Base-by-base conservation (phyloP, 2,888 invertebrate species). In the Clunio marinus region DNA sequence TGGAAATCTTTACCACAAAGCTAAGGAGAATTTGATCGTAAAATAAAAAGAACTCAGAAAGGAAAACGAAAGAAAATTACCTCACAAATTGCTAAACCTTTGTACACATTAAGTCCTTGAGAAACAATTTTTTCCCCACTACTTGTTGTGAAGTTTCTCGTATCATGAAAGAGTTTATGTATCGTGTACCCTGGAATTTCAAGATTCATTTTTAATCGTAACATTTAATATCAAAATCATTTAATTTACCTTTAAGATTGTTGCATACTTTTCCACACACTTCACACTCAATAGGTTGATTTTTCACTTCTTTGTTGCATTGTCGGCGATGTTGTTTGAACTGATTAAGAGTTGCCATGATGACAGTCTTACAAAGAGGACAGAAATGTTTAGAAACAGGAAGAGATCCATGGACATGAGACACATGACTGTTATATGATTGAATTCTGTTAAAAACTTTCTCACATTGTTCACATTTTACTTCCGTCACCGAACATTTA, bases 111-210 rank as follows among this genome's bases (percentile, higher is more conserved):
- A 1, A 66, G 25, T 8, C 66, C 55, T 7, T 28, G 13, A 2
- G 13, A 35, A 5, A 22, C 55, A 35, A 35, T 66, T 10, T 66
- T 66, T n/a, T 32, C 51, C 0, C 66, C 45, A 0, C n/a, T 41
- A 10, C 62, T 62, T 5, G 62, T 62, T n/a, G 41, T 65, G 1
- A 28, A 46, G 17, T 65, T 65, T 45, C 63, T 25, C 7, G 35
- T 57, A 10, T 68, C 68, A 41, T 68, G 68, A 37, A 58, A 68
- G 8, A 68, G 66, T 55, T 66, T 66, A 15, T 66, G 66, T 1
- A 66, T 66, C 7, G 66, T 55, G 35, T 66, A 66, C 1, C 66
- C n/a, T n/a, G n/a, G n/a, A n/a, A n/a, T 35, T 37, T 32, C 35
- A 10, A 60, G 35, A 32, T 22, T 60, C n/a, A n/a, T n/a, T n/a